phyloP scores from a whole-genome alignment of 2,888 invertebrate species.

The Synanthedon vespiformis region DNA sequence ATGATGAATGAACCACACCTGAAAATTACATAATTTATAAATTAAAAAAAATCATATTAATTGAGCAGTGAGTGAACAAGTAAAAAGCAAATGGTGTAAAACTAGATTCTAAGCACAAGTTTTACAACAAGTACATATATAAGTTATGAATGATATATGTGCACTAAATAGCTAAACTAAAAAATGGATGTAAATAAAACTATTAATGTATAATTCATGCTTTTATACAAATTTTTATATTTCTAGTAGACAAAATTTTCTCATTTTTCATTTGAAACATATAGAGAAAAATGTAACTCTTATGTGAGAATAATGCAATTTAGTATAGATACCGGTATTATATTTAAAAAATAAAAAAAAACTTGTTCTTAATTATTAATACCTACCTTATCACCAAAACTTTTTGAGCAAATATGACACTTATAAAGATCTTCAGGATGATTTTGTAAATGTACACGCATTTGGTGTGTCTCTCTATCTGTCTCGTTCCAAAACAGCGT shows the following conservation, averaged over 20 bases:
- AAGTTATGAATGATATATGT: too few relatives aligned
- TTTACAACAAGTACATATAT: too few relatives aligned
- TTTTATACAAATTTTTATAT: too few relatives aligned
- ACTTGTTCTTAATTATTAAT: not conserved
- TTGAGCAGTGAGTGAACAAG: too few relatives aligned
- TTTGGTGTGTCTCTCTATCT: conserved; percentile 56
- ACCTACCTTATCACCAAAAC: conserved; percentile 59
- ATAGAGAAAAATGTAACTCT: not conserved
- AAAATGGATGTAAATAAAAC: too few relatives aligned
- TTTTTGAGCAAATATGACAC: conserved; percentile 42
- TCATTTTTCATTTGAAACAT: not conserved
- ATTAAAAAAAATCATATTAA: not conserved
- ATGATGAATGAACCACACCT: conserved; percentile 57
- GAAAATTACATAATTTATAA: conserved; percentile 9
- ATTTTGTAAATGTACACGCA: conserved; percentile 38
- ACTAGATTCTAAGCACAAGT: too few relatives aligned
- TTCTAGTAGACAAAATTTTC: too few relatives aligned
- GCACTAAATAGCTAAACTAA: too few relatives aligned
- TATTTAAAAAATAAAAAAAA: too few relatives aligned
- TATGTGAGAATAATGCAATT: not conserved
- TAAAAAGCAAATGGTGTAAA: too few relatives aligned
- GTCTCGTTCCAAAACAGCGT: conserved; percentile 63
- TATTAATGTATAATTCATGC: too few relatives aligned
- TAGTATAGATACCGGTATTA: not conserved
- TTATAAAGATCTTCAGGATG: conserved; percentile 48